These are phyloP conservation scores for Galeruca laticollis DNA, from an alignment of 2,888 invertebrate genomes.

Conservation along the genomic window DNA sequence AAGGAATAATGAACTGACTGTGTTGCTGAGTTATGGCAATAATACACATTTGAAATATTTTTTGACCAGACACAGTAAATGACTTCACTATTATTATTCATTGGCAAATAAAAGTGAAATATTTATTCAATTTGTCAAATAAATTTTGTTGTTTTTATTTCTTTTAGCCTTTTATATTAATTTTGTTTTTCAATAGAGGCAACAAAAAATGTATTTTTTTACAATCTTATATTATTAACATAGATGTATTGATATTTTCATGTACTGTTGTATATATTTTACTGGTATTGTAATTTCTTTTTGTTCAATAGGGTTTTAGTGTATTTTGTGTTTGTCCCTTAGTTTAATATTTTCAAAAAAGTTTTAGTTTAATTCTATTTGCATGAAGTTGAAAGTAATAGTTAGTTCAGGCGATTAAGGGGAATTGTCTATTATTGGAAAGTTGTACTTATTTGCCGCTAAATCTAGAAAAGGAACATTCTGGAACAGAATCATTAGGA, in stretches of 20 bases:
- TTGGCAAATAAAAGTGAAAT: not conserved
- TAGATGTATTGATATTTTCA: not conserved
- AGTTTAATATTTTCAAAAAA: not conserved
- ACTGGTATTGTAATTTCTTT: constrained; percentile 15
- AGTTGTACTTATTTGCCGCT: too few relatives aligned
- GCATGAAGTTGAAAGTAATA: too few relatives aligned
- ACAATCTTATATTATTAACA: not conserved
- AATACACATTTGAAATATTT: constrained; percentile 9
- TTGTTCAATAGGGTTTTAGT: not conserved
- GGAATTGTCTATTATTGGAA: too few relatives aligned
- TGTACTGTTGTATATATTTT: constrained; percentile 24
- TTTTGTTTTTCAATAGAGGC: constrained; percentile 28
- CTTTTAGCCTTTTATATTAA: constrained; percentile 2
- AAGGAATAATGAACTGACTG: not conserved
- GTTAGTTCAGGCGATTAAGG: too few relatives aligned
- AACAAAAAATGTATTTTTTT: constrained; percentile 12
- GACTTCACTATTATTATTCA: not conserved
- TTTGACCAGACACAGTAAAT: not conserved
- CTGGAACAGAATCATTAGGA: too few relatives aligned
- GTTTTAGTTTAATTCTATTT: not conserved
- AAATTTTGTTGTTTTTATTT: constrained; percentile 10
- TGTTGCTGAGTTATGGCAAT: not conserved
- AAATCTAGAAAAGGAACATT: too few relatives aligned
- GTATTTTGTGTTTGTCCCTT: not conserved
- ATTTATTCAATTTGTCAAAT: constrained; percentile 6